Conservation (phyloP, 2,113 vertebrate species). For the Cyphomyrus plagiostoma region DNA sequence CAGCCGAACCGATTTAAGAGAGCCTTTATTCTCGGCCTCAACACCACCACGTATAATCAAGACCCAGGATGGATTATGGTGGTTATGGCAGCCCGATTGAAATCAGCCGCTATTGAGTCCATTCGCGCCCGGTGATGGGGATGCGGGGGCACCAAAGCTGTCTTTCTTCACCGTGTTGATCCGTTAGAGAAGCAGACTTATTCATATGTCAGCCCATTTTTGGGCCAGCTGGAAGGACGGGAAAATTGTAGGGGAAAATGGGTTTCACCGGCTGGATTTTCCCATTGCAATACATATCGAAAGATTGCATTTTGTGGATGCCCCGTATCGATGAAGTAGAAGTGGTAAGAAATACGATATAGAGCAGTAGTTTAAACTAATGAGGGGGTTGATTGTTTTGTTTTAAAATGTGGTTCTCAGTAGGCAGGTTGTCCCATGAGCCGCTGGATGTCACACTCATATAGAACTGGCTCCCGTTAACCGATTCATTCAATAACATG, state of each 20-base stretch:
- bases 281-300: neutral
- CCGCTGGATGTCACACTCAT: neutral
- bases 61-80: neutral
- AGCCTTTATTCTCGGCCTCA: neutral
- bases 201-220: neutral
- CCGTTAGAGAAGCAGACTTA: neutral
- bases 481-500: neutral
- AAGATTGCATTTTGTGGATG: neutral
- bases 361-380: neutral
- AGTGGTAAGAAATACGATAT: neutral
- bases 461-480: neutral
- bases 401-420: neutral
- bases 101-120: slow-evolving; percentile 11
- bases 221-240: neutral
- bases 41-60: neutral
- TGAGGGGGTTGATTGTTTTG: neutral
- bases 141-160: neutral
- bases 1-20: neutral
- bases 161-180: neutral
- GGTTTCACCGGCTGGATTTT: neutral
- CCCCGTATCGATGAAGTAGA: neutral
- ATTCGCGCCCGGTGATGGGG: neutral
- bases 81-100: slow-evolving; percentile 1
- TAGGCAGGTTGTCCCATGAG: neutral
- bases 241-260: neutral